Conservation (phyloP, 2,888 invertebrate species). For the Melinaea marsaeus region DNA sequence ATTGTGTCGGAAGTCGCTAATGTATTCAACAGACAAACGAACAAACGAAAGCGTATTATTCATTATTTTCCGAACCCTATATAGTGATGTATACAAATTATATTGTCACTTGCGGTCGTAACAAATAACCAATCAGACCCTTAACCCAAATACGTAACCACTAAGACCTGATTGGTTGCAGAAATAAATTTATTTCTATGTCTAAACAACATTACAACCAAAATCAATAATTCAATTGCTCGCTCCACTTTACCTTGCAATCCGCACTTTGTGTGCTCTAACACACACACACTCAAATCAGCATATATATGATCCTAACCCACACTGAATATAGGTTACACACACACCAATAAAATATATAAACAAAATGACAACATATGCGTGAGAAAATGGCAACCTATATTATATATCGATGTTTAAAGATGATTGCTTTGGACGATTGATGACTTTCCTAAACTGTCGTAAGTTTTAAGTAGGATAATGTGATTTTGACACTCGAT, state of each 20-base stretch:
- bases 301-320: too few species aligned
- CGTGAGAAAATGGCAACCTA: conserved; percentile 41
- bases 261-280: too few species aligned
- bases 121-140: not conserved
- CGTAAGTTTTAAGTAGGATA: too few species aligned
- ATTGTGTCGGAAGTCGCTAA: conserved; percentile 56
- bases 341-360: conserved; percentile 17
- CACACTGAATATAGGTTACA: conserved; percentile 21
- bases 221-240: too few species aligned
- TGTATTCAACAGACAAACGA: conserved; percentile 55
- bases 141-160: too few species aligned
- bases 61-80: conserved; percentile 47
- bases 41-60: conserved; percentile 42
- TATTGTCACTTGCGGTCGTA: conserved; percentile 43
- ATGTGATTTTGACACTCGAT: too few species aligned
- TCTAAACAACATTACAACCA: too few species aligned
- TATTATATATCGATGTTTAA: conserved; percentile 26
- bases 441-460: conserved; percentile 40
- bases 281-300: too few species aligned
- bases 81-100: conserved; percentile 42
- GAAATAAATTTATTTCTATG: too few species aligned
- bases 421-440: conserved; percentile 36
- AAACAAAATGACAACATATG: conserved; percentile 18
- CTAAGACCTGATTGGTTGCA: too few species aligned
- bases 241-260: too few species aligned